phyloP scores from a whole-genome alignment of 2,113 vertebrate genomes.

The Bubo bubo region DNA sequence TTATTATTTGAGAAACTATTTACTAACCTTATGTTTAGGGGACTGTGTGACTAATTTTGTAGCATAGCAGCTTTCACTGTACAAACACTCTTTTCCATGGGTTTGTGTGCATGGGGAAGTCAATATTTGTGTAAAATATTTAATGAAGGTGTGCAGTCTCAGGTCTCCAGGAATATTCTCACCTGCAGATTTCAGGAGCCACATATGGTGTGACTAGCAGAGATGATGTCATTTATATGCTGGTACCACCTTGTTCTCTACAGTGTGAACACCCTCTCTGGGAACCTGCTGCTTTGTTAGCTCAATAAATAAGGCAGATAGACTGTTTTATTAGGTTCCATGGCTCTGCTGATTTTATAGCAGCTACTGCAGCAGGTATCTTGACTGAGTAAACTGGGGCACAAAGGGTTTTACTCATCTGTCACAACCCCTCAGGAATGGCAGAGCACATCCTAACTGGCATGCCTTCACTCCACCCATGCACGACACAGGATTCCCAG shows the following conservation, averaged over 20 bases:
- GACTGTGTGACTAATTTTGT: not conserved
- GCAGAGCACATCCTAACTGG: not conserved
- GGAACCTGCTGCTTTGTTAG: not conserved
- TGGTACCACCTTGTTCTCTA: not conserved
- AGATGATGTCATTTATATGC: not conserved
- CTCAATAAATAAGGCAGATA: not conserved
- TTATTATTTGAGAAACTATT: slow-evolving; percentile 49
- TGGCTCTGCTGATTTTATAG: not conserved
- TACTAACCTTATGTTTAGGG: slow-evolving; percentile 3
- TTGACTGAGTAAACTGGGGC: not conserved
- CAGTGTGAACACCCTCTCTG: not conserved
- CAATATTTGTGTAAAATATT: slow-evolving; percentile 74
- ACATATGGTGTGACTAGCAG: not conserved
- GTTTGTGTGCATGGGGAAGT: slow-evolving; percentile 47
- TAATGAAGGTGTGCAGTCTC: slow-evolving; percentile 58
- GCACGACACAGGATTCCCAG: not conserved
- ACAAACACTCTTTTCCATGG: slow-evolving; percentile 28
- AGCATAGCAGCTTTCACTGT: not conserved
- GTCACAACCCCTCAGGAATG: not conserved
- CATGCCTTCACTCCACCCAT: not conserved
- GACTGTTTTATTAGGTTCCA: not conserved
- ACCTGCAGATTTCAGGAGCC: not conserved
- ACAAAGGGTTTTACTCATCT: not conserved
- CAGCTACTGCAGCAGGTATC: not conserved
- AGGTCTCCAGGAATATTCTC: slow-evolving; percentile 34